Conservation (phyloP, 2,113 vertebrate genomes). For the Psettodes erumei region DNA sequence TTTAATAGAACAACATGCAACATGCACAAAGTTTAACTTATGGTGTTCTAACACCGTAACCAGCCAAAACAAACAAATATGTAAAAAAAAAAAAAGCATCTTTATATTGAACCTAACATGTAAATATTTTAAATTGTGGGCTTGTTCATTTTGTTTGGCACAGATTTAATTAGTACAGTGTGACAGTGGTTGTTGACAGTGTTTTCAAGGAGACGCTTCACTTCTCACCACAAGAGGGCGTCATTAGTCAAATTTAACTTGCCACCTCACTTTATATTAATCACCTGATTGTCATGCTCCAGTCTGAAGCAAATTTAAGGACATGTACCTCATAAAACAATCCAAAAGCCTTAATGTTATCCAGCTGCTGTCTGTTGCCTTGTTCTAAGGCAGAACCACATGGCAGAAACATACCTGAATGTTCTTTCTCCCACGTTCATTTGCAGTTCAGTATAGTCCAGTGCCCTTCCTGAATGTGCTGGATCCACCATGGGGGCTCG, state of each 20-base stretch:
- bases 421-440: neutral
- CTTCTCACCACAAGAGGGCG: constrained; percentile 46
- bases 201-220: too few relatives aligned
- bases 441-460: constrained; percentile 1
- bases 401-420: neutral
- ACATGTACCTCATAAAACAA: neutral
- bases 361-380: neutral
- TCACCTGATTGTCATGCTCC: neutral
- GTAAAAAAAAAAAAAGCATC: neutral
- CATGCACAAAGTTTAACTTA: neutral
- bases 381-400: neutral
- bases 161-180: neutral
- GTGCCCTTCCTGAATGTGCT: neutral
- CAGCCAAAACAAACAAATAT: neutral
- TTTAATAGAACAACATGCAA: neutral
- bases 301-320: neutral
- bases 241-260: neutral
- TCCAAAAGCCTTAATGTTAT: neutral
- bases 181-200: neutral
- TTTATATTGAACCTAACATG: neutral
- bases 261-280: neutral
- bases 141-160: constrained; percentile 13
- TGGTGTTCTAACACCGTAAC: neutral
- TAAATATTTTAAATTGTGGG: neutral
- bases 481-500: neutral